Conservation (phyloP, 2,888 invertebrate species). For the Diadromus collaris region DNA sequence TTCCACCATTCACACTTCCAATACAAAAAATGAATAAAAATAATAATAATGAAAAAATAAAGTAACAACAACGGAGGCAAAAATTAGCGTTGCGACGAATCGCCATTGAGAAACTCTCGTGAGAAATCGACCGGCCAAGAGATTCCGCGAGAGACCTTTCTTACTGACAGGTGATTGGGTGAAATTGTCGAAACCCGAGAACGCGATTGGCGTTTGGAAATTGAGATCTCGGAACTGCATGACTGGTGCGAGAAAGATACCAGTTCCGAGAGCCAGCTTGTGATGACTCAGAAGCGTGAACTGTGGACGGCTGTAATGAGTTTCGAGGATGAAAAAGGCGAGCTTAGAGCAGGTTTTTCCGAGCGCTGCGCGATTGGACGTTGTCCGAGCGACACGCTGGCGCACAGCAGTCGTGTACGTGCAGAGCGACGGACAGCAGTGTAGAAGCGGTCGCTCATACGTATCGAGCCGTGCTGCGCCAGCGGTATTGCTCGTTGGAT, state of each 20-base stretch:
- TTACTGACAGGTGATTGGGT: conserved; percentile 27
- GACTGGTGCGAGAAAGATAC: neutral
- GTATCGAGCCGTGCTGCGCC: conserved; percentile 24
- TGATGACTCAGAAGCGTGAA: conserved; percentile 15
- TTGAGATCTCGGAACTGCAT: conserved; percentile 1
- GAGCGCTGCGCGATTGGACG: neutral
- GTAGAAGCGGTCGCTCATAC: conserved; percentile 4
- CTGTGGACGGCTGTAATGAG: conserved; percentile 13
- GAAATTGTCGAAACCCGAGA: neutral
- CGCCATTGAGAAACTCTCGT: neutral
- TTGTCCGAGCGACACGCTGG: neutral
- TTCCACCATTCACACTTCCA: too few relatives aligned
- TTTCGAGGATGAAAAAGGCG: conserved; percentile 6
- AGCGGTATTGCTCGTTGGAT: conserved; percentile 49
- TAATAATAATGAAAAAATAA: too few relatives aligned
- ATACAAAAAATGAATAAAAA: too few relatives aligned
- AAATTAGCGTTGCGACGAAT: neutral
- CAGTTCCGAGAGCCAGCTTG: conserved; percentile 3
- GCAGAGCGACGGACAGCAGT: neutral
- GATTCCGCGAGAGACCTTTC: conserved; percentile 17
- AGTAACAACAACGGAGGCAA: neutral
- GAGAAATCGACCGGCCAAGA: neutral
- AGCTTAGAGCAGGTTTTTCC: conserved; percentile 14
- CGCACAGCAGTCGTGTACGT: conserved; percentile 10
- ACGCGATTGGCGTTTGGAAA: neutral